phyloP scores from a whole-genome alignment of 2,888 invertebrate species.

The Philonicus albiceps region DNA sequence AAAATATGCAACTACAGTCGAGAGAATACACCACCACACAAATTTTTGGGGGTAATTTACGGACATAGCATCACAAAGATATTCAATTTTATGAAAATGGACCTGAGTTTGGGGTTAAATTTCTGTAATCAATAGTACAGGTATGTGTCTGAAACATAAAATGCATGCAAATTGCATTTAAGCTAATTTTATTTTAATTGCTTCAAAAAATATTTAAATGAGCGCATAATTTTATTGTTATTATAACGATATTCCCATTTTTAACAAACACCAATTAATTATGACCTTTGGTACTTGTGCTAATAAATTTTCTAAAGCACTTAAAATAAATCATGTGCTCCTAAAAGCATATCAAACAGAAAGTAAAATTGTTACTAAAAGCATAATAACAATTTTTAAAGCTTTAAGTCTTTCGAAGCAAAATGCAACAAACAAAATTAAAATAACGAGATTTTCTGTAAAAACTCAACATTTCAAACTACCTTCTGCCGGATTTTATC shows the following conservation, averaged over 20 bases:
- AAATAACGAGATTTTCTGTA: not conserved
- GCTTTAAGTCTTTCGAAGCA: not conserved
- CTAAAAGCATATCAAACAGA: not conserved
- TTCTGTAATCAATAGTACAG: not conserved
- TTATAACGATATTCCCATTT: not conserved
- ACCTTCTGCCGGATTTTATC: too few relatives aligned
- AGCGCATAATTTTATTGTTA: not conserved
- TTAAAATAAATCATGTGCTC: not conserved
- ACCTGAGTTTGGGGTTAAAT: not conserved
- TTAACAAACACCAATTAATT: not conserved
- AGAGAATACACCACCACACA: not conserved
- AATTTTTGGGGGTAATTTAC: not conserved
- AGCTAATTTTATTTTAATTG: not conserved
- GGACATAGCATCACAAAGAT: not conserved
- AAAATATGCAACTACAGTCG: not conserved
- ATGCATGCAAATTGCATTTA: not conserved
- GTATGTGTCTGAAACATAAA: not conserved
- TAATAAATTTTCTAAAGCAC: not conserved
- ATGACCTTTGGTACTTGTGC: not conserved
- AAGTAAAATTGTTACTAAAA: not conserved
- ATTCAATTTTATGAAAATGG: not conserved
- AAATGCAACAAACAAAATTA: not conserved
- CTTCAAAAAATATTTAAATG: not conserved
- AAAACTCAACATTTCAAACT: too few relatives aligned
- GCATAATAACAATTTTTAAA: not conserved